Conservation (phyloP, 2,797 vertebrate genomes). For the Anomalospiza imberbis region DNA sequence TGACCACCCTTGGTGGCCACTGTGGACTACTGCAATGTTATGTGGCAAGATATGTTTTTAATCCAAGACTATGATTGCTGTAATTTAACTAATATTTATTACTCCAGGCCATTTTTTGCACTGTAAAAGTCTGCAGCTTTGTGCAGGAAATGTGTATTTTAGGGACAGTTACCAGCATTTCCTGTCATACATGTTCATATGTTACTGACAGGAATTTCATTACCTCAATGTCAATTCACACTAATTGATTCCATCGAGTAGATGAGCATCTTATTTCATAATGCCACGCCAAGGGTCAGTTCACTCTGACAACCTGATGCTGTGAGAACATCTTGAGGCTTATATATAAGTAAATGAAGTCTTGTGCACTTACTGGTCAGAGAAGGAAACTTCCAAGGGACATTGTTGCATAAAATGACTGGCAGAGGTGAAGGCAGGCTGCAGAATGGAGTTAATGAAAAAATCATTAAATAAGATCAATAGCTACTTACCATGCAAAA, state of each 20-base stretch:
- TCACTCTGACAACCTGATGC: background rate
- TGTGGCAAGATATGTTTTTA: background rate
- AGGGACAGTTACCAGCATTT: background rate
- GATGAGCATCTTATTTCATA: background rate
- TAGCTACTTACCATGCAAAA: background rate
- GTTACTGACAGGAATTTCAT: background rate
- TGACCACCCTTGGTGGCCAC: background rate
- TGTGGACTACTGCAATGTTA: rapidly evolving
- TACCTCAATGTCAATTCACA: background rate
- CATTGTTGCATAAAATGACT: background rate
- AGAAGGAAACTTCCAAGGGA: background rate
- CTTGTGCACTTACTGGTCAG: background rate
- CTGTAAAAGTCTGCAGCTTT: background rate
- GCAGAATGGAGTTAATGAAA: background rate
- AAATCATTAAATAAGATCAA: background rate
- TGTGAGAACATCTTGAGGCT: background rate
- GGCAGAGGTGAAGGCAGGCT: background rate
- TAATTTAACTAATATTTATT: background rate
- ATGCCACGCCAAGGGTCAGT: background rate
- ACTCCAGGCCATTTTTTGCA: background rate
- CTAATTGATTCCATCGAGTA: background rate
- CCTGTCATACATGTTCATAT: background rate
- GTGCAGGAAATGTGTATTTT: background rate
- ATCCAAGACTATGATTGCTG: background rate
- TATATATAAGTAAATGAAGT: rapidly evolving